Evolutionary conservation across 2,797 vertebrate species (phyloP), one percentile per base, ranked within the genome.

Genomic region (Hippoglossus hippoglossus): DNA sequence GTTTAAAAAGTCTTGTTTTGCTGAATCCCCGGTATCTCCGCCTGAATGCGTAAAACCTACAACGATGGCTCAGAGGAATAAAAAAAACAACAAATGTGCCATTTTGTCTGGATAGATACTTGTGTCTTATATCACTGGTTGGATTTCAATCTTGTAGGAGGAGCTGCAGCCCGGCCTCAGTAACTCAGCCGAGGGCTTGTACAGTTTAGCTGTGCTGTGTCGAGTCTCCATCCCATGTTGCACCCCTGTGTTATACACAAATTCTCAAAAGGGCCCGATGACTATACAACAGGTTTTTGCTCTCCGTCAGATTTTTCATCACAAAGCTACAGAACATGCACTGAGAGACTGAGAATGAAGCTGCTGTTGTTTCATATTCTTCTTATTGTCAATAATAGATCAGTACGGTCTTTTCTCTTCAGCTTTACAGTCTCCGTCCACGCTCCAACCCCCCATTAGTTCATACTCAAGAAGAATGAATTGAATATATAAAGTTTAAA

Each of bases 1-100:
- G 67, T 79, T 79, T 74, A 52, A 80, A 83, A 79, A 60, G 79
- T 65, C 70, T 73, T 83, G 82, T 79, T 80, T 50, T 80, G 69
- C 44, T 68, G 79, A 79, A 61, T 73, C 70, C 18, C 19, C 52
- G 13, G 71, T 50, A 26, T 80, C 70, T 65, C 65, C 62, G 63
- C 51, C 63, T 83, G 75, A 76, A 75, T 81, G 67, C 58, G 76
- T 56, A 80, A 81, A 63, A 60, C 56, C 55, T 28, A 41, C 24
- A 63, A 66, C 51, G 47, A 46, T 53, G 67, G 70, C 57, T 80
- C 71, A 59, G 66, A 70, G 61, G 49, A 77, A 78, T 73, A 54
- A 71, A 84, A 6, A 6, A 82, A 67, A 70, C 56, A 68, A 66
- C 60, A 56, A 67, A 74, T 56, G 66, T 56, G 56, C 50, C 47